Evolutionary conservation across 64 coral and sea anemone species (phyloP).

Genomic region (Montipora cactus): DNA sequence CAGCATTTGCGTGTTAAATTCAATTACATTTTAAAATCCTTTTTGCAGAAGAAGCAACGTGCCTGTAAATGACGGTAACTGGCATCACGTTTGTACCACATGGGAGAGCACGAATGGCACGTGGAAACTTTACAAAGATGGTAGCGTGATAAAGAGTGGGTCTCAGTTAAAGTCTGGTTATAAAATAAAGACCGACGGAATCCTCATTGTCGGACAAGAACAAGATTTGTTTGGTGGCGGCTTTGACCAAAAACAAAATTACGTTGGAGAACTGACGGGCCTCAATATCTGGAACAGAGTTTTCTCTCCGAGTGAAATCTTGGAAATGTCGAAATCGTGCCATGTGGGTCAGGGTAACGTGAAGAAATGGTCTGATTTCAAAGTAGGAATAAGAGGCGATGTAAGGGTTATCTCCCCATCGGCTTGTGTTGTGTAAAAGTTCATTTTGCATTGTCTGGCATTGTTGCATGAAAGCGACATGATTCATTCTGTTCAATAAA

Average conservation of each 20-base stretch:
- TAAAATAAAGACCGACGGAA: neutral
- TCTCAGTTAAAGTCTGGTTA: neutral
- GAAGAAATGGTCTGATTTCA: conserved; percentile 3
- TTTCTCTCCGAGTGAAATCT: neutral
- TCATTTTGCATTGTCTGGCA: neutral
- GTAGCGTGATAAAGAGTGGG: neutral
- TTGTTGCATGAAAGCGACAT: too few relatives aligned
- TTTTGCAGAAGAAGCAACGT: neutral
- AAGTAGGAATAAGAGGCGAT: conserved; percentile 19
- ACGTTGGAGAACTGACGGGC: conserved; percentile 33
- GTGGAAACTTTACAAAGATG: conserved; percentile 57
- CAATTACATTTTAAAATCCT: neutral
- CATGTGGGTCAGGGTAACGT: neutral
- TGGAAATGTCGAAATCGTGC: conserved; percentile 6
- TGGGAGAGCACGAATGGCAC: conserved; percentile 47
- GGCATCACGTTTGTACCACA: conserved; percentile 62
- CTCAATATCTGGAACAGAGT: conserved; percentile 52
- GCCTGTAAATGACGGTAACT: conserved; percentile 42
- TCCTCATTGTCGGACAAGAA: conserved; percentile 34
- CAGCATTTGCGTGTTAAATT: too few relatives aligned
- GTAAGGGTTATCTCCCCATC: conserved; percentile 19
- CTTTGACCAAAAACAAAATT: neutral
- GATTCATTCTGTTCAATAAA: too few relatives aligned
- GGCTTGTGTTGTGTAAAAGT: neutral
- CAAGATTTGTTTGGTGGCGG: conserved; percentile 28